phyloP scores from a whole-genome alignment of 1,140 invertebrate genomes.

The Diabrotica virgifera region DNA sequence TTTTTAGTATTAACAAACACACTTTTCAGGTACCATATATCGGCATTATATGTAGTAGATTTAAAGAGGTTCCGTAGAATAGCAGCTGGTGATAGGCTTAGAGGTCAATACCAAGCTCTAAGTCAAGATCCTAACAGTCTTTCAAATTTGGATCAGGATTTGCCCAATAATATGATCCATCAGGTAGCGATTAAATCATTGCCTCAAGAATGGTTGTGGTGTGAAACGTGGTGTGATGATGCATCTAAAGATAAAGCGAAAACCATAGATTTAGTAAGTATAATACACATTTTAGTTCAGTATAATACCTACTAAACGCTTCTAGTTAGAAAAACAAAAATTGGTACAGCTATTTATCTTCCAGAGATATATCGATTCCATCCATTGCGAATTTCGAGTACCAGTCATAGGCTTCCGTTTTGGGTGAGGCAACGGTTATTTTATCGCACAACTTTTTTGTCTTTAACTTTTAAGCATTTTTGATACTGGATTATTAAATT shows the following conservation, averaged over 20 bases:
- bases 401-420: too few relatives aligned
- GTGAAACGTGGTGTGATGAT: constrained; percentile 99
- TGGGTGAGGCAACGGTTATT: too few relatives aligned
- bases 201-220: constrained; percentile 99
- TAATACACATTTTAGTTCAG: constrained; percentile 6
- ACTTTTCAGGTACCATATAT: constrained; percentile 84
- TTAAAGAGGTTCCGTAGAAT: constrained; percentile 90
- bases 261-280: constrained; percentile 92
- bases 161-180: constrained; percentile 85
- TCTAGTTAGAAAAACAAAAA: too few relatives aligned
- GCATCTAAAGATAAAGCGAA: constrained; percentile 87
- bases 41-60: constrained; percentile 97
- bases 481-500: too few relatives aligned
- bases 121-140: constrained; percentile 91
- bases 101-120: constrained; percentile 95
- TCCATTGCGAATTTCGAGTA: not conserved
- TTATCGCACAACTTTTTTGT: too few relatives aligned
- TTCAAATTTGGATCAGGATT: constrained; percentile 83
- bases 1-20: constrained; percentile 59
- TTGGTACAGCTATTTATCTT: too few relatives aligned
- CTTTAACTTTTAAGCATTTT: too few relatives aligned
- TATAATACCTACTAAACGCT: not conserved
- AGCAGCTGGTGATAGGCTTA: constrained; percentile 93
- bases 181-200: constrained; percentile 98
- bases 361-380: too few relatives aligned